Base-by-base conservation (phyloP, 1,140 invertebrate genomes). In the Leguminivora glycinivorella region DNA sequence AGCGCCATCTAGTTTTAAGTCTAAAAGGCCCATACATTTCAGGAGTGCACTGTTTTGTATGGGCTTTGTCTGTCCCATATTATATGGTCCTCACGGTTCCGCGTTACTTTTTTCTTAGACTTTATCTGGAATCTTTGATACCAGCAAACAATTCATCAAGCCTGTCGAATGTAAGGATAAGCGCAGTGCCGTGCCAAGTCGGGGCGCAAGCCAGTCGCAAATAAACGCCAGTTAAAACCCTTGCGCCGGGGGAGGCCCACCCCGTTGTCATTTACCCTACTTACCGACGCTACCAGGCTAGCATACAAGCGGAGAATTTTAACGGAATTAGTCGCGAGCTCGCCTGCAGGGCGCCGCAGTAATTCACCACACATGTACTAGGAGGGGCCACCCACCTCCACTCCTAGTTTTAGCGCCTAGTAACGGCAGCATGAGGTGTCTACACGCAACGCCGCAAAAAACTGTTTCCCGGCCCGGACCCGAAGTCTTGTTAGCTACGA, bases 381-480 rank as follows among this genome's bases (percentile, higher is more conserved):
- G 69, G 67, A 47, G 67, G 34, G 25, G 14, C 81, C 84, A 68
- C 86, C 83, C 84, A 82, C 86, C 84, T 82, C 84, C 84, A 79
- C 80, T 78, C 81, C 80, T 82, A 77, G 79, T 83, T 79, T 88
- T 76, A 83, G 79, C 80, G 81, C 83, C 86, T 86, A 76, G 81
- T 87, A 83, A 80, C 75, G 40, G 78, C 76, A 75, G 77, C 56
- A 72, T 73, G 75, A 83, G 78, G 79, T 79, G 80, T 83, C 80
- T 82, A 83, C 86, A 88, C 84, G 86, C 86, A 84, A 85, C 77
- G 76, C 73, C 75, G 75, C 72, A 80, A 75, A 73, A 82, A 84
- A 63, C 56, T n/a, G 10, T 81, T 82, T 78, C 76, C 78, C 78
- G 77, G 80, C 78, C 40, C 78, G 77, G 80, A 77, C 40, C 79